Conservation (phyloP, 2,113 vertebrate genomes). For the Pygoscelis adeliae region DNA sequence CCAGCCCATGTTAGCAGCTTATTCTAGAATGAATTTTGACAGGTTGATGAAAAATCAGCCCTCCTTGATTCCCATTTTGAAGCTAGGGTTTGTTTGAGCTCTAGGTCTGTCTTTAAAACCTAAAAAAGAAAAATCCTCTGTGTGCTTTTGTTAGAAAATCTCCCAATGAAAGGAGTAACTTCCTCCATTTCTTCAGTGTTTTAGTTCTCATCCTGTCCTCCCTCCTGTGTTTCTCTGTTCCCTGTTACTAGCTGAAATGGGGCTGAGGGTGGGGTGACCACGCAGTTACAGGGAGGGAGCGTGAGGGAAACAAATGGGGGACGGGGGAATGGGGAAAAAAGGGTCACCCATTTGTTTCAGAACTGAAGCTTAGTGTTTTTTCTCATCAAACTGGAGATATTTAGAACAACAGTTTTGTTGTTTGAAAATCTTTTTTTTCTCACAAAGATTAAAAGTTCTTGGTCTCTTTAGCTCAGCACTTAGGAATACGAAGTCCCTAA, state of each 20-base stretch:
- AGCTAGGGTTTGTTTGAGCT: background rate
- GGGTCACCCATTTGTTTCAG: background rate
- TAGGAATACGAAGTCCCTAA: background rate
- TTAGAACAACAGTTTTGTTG: background rate
- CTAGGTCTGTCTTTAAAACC: background rate
- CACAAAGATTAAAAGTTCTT: background rate
- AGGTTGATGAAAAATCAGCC: background rate
- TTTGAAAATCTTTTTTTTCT: background rate
- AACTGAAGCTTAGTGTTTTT: fast-evolving
- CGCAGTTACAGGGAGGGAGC: background rate
- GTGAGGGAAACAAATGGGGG: background rate
- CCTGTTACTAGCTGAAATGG: background rate
- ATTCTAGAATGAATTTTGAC: background rate
- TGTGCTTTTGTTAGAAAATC: background rate
- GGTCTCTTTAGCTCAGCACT: background rate
- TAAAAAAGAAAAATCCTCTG: background rate
- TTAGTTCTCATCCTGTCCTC: background rate
- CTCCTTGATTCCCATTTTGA: background rate
- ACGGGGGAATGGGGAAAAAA: too few species aligned
- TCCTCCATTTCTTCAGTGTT: background rate
- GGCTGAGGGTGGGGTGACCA: background rate
- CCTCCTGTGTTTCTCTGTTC: background rate
- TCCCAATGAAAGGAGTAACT: background rate
- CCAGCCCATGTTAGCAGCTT: background rate
- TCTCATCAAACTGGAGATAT: background rate